phyloP scores from a whole-genome alignment of 1,140 invertebrate genomes.

The Drosophila murphyi region DNA sequence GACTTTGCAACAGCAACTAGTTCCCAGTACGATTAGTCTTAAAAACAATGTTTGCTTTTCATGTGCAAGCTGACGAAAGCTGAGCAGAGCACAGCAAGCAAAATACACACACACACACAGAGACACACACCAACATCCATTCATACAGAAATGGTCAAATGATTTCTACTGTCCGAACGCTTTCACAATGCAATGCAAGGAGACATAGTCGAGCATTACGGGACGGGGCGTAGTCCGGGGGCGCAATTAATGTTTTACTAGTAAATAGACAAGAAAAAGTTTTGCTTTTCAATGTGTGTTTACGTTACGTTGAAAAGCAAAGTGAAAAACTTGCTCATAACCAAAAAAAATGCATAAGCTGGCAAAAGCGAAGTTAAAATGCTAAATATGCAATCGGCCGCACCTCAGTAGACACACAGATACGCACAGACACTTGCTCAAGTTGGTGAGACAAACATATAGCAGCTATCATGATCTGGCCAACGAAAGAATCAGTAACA shows the following conservation, averaged over 20 bases:
- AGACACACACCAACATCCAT: neutral
- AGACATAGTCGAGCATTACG: neutral
- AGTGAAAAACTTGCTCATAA: slow-evolving; percentile 55
- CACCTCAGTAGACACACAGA: slow-evolving; percentile 23
- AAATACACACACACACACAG: slow-evolving; percentile 2
- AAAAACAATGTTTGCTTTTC: slow-evolving; percentile 64
- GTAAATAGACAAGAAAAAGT: slow-evolving; percentile 77
- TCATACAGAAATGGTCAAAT: slow-evolving; percentile 71
- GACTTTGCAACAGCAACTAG: slow-evolving; percentile 21
- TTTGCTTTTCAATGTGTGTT: slow-evolving; percentile 50
- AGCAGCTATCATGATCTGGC: slow-evolving; percentile 48
- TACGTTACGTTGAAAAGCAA: slow-evolving; percentile 56
- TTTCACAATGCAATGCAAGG: slow-evolving; percentile 63
- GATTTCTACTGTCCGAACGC: slow-evolving; percentile 72
- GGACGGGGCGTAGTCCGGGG: slow-evolving; percentile 37
- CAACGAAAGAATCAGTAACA: slow-evolving; percentile 33
- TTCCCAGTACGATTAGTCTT: slow-evolving; percentile 30
- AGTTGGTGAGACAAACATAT: neutral
- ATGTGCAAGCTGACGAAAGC: slow-evolving; percentile 70
- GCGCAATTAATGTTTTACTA: slow-evolving; percentile 78
- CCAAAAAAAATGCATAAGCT: slow-evolving; percentile 11
- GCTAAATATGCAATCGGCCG: slow-evolving; percentile 40
- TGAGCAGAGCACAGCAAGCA: slow-evolving; percentile 50
- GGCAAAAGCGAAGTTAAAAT: slow-evolving; percentile 14
- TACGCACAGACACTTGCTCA: neutral